Evolutionary conservation across 2,797 vertebrate species (phyloP), one percentile per base, ranked within the genome.

Genomic region (Xenentodon cancila): DNA sequence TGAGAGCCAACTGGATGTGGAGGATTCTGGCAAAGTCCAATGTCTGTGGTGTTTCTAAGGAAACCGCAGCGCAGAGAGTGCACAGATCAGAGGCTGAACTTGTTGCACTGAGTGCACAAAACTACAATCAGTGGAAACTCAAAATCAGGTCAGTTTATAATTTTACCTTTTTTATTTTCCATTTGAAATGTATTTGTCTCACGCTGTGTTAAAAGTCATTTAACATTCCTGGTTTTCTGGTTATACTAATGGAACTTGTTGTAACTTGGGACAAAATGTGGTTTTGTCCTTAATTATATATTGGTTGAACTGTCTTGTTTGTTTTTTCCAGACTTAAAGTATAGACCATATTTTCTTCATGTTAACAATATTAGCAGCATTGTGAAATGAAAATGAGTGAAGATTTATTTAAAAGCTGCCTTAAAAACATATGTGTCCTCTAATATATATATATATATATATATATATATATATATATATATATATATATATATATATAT

Each of bases 21-120:
- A 79, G 68, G 72, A 54, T 68, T 88, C 71, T 79, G 79, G 73
- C 79, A 79, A 86, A 84, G 80, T 76, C 66, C 63, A 75, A 46
- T 6, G 52, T 77, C 64, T 62, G 37, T 69, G 61, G 59, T 0
- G 85, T 89, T 82, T 73, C 85, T 74, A 88, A 64, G 88, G 88
- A 79, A 80, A 89, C 89, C 5, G 43, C 56, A 55, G 47, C 9
- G 56, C 62, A 69, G 69, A 79, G 11, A 56, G 52, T 74, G 66
- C 9, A 59, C 55, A 1, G 66, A 68, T 60, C 27, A 53, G 69
- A 60, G 30, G 56, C 64, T 54, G 53, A 84, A 77, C 68, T 68
- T n/a, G 55, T 51, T 51, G 66, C 44, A 32, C 15, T n/a, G 46
- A 64, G 62, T 57, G 25, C 60, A 61, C 22, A 7, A 65, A 62